These are phyloP conservation scores for Leptatherina wallacei DNA, from an alignment of 2,797 vertebrate species.

Conservation along the genomic window DNA sequence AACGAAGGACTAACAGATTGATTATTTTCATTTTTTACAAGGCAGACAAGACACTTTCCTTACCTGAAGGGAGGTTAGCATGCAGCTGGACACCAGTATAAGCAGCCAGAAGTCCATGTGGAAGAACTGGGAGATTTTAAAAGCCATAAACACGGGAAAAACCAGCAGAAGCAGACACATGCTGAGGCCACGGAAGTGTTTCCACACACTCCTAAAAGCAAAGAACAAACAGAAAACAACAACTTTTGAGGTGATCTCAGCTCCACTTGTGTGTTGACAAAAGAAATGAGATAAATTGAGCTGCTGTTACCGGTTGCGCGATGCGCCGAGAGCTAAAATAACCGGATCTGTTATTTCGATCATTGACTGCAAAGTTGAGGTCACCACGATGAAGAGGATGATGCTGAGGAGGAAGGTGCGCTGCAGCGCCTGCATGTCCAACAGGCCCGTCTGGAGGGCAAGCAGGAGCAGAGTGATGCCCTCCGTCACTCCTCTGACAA, in stretches of 20 bases:
- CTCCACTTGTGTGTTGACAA: neutral
- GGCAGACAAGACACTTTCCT: neutral
- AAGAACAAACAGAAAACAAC: constrained; percentile 1
- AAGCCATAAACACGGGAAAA: constrained; percentile 90
- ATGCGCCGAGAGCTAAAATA: constrained; percentile 88
- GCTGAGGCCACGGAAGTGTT: constrained; percentile 87
- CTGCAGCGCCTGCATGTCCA: constrained; percentile 88
- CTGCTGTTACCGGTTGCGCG: constrained; percentile 84
- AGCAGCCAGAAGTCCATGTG: constrained; percentile 94
- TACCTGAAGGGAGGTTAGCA: constrained; percentile 92
- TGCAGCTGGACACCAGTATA: constrained; percentile 90
- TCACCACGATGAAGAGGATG: constrained; percentile 92
- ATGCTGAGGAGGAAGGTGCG: constrained; percentile 92
- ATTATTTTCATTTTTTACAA: neutral
- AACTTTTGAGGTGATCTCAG: neutral
- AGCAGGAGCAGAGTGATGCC: constrained; percentile 89
- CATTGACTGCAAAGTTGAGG: constrained; percentile 91
- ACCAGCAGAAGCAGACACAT: constrained; percentile 89
- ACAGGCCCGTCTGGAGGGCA: constrained; percentile 89
- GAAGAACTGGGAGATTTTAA: constrained; percentile 89
- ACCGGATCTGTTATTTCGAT: constrained; percentile 90
- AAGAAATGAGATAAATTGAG: rapidly evolving
- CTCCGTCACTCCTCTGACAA: constrained; percentile 87
- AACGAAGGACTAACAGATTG: neutral
- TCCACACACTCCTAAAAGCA: constrained; percentile 85